Base-by-base conservation (phyloP, 2,888 invertebrate genomes). In the Ditula angustiorana region DNA sequence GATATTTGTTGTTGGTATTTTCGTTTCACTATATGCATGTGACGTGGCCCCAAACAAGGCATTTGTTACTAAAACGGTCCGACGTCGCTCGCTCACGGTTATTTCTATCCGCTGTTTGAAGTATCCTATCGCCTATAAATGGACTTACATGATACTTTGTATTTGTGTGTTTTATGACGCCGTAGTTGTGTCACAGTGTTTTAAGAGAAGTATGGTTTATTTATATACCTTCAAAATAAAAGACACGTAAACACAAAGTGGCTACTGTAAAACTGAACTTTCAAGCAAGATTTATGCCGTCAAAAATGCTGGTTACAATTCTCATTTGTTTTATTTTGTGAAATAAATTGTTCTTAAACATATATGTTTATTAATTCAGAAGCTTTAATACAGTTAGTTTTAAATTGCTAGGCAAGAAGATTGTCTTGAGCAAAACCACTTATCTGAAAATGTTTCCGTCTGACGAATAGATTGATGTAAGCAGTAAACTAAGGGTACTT, bases 31-130 rank as follows among this genome's bases (percentile, higher is more conserved):
- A 16, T 37, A 37, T 19, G 67, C 71, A 66, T 67, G 71, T 71
- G 72, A 59, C 46, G 67, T 70, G 71, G 61, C 55, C 67, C 71
- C 76, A 74, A 77, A 80, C 74, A 76, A 73, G 71, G 74, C 70
- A 77, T 82, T 82, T 81, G 77, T 82, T 84, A 84, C 80, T 76
- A 78, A 82, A 81, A 73, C 71, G 81, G 79, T 80, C 73, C 71
- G 68, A 69, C 74, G 73, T 66, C 73, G 71, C 69, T 67, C 67
- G 66, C 77, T 72, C 76, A 67, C 67, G 55, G 77, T 82, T 86
- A 86, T 86, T 86, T 86, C 75, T 75, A 82, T 78, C 74, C 68
- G 70, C 75, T 77, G 79, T 85, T 82, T 83, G 81, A 81, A 82
- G 82, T 82, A 75, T 72, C 70, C 68, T 78, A 78, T 81, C 77